Base-by-base conservation (phyloP, 2,888 invertebrate species). In the Nasonia oneida region DNA sequence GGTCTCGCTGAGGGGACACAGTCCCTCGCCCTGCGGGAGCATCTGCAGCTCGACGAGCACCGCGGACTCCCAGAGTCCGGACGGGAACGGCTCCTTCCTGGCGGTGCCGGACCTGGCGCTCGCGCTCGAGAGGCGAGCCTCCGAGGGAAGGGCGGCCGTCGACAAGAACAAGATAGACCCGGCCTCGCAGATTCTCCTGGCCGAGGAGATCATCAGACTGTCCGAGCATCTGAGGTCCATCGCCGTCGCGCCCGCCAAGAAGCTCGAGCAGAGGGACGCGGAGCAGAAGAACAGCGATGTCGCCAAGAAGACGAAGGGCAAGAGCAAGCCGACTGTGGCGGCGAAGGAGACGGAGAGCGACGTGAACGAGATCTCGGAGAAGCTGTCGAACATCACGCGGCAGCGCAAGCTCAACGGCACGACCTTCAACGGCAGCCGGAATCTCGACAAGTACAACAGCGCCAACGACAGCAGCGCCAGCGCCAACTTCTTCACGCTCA, bases 121-220 rank as follows among this genome's bases (percentile, higher is more conserved):
- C 73, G 93, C 94, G 71, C 95, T 96, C 76, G 97, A 96, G 91
- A 94, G 97, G 84, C 94, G 97, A 89, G 96, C 97, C 2, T 97
- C 97, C 0, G 97, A 97, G 90, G 97, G 97, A 90, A 96, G 95
- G 10, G 96, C 95, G 90, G 94, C 89, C 0, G 79, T 78, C 50
- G 86, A 87, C 15, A 87, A 89, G 39, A 73, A 84, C 50, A 88
- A 70, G 50, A 89, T 89, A 75, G 93, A 92, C 84, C 91, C 90
- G 0, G 93, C 90, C 33, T 91, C 92, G 3, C 92, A 93, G 86
- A 93, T 94, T 8, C 91, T 93, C 90, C 94, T 97, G 85, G 97
- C 97, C 0, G 97, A 97, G 90, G 97, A 97, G 93, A 97, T 97
- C 88, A 96, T 96, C 89, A 97, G 97, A 93, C 93, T 97, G 0